Percentiles rank a stretch among this genome's conserved stretches.
These are phyloP conservation scores for Siniperca chuatsi DNA, from an alignment of 2,113 vertebrate species.

Conservation along the genomic window DNA sequence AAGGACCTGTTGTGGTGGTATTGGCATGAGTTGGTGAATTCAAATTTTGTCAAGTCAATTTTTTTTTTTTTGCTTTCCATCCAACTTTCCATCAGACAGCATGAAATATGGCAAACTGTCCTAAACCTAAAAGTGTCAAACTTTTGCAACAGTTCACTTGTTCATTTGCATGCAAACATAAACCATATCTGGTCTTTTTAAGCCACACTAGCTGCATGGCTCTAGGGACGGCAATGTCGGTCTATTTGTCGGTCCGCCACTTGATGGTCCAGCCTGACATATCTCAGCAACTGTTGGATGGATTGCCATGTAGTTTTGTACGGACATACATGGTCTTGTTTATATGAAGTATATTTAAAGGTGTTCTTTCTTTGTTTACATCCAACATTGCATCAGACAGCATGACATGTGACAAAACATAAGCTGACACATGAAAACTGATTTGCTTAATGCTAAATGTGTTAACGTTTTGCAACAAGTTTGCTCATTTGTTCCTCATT, in stretches of 20 bases:
- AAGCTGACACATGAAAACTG: no score
- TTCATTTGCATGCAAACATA: not conserved
- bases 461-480: not conserved
- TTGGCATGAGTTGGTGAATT: not conserved
- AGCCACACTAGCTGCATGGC: no score
- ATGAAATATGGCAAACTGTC: not conserved
- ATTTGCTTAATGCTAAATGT: not conserved
- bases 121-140: no score
- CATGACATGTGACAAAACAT: not conserved
- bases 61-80: not conserved
- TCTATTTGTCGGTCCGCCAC: no score
- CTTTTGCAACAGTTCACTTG: not conserved
- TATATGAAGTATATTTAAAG: not conserved
- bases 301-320: not conserved
- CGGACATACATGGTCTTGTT: not conserved
- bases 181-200: not conserved
- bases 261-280: not conserved
- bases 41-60: not conserved
- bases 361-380: not conserved
- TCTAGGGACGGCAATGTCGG: no score
- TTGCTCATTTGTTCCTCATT: not conserved
- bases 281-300: not conserved
- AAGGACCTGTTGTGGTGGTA: slow-evolving; percentile 1
- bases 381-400: not conserved
- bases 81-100: not conserved